Conservation (phyloP, 2,113 vertebrate species). For the Trogon melanurus region DNA sequence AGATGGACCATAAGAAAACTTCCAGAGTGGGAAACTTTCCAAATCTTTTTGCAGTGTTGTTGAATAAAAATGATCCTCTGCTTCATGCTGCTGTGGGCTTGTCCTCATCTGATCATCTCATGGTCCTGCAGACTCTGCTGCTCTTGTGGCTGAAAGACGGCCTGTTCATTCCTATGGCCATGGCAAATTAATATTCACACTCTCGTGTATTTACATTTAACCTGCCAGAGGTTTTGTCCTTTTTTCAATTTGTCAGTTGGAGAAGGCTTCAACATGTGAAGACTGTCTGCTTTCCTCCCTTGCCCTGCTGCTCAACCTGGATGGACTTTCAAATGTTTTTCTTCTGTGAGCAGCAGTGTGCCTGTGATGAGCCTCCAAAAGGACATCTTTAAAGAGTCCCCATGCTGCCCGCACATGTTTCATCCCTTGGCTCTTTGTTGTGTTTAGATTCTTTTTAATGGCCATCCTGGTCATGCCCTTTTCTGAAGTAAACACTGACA, state of each 20-base stretch:
- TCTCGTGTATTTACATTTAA: neutral
- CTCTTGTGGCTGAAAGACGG: neutral
- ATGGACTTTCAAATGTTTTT: neutral
- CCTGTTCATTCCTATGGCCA: neutral
- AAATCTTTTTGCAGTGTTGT: neutral
- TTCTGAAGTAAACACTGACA: neutral
- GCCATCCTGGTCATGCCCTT: neutral
- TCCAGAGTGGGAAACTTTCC: neutral
- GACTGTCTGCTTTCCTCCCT: neutral
- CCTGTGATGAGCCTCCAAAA: neutral
- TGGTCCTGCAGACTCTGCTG: neutral
- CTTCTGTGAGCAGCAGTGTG: neutral
- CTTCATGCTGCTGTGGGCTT: neutral
- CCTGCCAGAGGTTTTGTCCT: neutral
- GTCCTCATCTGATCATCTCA: neutral
- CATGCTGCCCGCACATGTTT: neutral
- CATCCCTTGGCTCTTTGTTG: neutral
- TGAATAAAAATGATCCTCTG: neutral
- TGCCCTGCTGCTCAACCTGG: neutral
- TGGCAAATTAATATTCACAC: neutral
- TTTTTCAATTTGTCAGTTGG: neutral
- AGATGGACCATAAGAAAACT: neutral
- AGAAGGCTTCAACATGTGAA: neutral
- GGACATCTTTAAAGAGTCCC: neutral
- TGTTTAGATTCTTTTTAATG: neutral